phyloP scores from a whole-genome alignment of 2,113 vertebrate species.

The Sceloporus tristichus region DNA sequence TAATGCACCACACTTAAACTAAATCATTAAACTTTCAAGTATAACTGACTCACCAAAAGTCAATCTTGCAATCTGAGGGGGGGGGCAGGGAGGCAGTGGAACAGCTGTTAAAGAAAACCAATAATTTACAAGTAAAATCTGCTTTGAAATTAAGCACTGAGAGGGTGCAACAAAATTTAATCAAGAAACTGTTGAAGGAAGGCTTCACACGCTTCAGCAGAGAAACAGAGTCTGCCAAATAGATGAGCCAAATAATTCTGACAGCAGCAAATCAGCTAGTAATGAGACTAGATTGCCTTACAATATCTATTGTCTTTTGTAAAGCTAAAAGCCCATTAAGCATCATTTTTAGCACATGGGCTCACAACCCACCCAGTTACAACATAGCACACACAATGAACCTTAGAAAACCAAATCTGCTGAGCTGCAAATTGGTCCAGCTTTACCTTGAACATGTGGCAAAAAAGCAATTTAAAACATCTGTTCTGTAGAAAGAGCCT shows the following conservation, averaged over 20 bases:
- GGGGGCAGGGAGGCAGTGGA: background rate
- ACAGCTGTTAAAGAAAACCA: background rate
- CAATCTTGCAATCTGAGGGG: background rate
- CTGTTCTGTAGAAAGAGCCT: background rate
- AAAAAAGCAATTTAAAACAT: background rate
- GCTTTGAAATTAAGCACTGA: background rate
- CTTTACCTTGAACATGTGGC: background rate
- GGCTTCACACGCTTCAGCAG: background rate
- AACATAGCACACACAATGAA: background rate
- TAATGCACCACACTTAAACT: background rate
- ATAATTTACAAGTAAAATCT: background rate
- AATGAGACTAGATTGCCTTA: background rate
- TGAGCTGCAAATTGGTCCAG: background rate
- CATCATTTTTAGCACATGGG: background rate
- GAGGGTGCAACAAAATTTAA: background rate
- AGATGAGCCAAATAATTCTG: background rate
- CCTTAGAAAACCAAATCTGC: background rate
- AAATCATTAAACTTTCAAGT: background rate
- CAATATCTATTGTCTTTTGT: background rate
- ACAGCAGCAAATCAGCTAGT: background rate
- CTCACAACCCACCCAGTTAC: background rate
- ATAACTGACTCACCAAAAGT: background rate
- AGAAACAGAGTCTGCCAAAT: background rate
- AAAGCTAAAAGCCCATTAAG: background rate
- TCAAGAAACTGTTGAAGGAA: background rate